phyloP scores from a whole-genome alignment of 2,113 vertebrate genomes.

The Lophochroa leadbeateri region DNA sequence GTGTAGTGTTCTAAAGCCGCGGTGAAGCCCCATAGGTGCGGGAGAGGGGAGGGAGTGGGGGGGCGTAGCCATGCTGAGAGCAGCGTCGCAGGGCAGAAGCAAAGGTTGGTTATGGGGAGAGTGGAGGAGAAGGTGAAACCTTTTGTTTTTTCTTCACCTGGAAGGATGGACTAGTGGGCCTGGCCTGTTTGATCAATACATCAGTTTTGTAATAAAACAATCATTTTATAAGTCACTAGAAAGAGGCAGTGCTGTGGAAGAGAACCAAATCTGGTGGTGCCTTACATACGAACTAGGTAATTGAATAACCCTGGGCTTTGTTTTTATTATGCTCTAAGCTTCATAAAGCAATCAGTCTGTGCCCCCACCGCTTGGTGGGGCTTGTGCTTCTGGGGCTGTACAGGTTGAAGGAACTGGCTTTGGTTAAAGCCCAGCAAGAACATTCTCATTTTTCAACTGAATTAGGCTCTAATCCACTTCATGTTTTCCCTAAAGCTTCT shows the following conservation, averaged over 20 bases:
- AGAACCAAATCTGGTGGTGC: not conserved
- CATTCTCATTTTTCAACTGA: accelerated
- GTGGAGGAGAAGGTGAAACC: accelerated
- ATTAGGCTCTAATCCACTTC: not conserved
- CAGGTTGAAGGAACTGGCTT: accelerated
- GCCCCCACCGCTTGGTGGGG: accelerated
- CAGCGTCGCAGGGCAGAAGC: not conserved
- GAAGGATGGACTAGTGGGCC: accelerated
- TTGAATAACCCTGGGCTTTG: accelerated
- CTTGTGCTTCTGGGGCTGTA: not conserved
- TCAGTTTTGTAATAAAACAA: not conserved
- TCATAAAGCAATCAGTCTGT: accelerated
- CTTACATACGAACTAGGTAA: not conserved
- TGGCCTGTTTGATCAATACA: accelerated
- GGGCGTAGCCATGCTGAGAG: accelerated
- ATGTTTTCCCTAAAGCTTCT: not conserved
- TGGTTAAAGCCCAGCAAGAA: not conserved
- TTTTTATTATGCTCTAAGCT: accelerated
- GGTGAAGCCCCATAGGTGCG: not conserved
- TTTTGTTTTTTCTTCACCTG: accelerated
- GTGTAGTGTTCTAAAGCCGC: not conserved
- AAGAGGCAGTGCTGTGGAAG: not conserved
- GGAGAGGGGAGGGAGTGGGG: accelerated
- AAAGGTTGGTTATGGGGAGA: too few relatives aligned
- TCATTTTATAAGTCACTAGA: not conserved